These are phyloP conservation scores for Acleris holmiana DNA, from an alignment of 2,888 invertebrate genomes.

Conservation along the genomic window DNA sequence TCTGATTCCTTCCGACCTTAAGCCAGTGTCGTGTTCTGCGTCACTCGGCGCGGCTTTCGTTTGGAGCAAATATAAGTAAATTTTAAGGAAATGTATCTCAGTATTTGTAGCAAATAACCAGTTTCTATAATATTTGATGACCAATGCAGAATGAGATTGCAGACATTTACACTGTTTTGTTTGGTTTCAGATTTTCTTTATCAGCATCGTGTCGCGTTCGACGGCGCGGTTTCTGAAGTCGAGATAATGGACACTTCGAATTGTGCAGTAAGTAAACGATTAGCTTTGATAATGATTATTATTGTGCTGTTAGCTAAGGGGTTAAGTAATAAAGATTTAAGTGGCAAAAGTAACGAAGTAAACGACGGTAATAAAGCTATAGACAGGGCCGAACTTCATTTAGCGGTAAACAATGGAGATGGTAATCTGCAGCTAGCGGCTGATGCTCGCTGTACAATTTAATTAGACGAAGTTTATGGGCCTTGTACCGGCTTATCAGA, in stretches of 20 bases:
- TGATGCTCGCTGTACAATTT: conserved; percentile 75
- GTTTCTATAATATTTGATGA: neutral
- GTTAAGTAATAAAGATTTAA: conserved; percentile 36
- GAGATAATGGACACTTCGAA: conserved; percentile 92
- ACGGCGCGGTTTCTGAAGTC: conserved; percentile 90
- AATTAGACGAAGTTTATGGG: conserved; percentile 79
- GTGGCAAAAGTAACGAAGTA: conserved; percentile 43
- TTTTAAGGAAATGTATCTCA: conserved; percentile 49
- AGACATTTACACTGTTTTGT: conserved; percentile 36
- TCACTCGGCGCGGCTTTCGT: conserved; percentile 43
- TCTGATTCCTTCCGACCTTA: conserved; percentile 66
- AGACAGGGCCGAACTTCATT: conserved; percentile 71
- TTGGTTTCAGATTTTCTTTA: conserved; percentile 91
- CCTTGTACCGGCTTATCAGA: conserved; percentile 68
- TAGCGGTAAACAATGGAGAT: conserved; percentile 79
- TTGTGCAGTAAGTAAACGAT: conserved; percentile 87
- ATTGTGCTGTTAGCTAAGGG: conserved; percentile 17
- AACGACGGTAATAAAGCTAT: conserved; percentile 59
- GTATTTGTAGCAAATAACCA: conserved; percentile 28
- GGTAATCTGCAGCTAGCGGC: conserved; percentile 66
- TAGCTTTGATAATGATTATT: conserved; percentile 25
- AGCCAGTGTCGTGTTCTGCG: conserved; percentile 50
- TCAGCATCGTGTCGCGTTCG: conserved; percentile 90
- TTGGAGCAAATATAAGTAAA: conserved; percentile 44
- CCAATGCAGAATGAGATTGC: neutral